A percentile compares a stretch with the other conserved stretches of the same genome.
phyloP scores from a whole-genome alignment of 1,140 invertebrate genomes.

The Temnothorax nylanderi region DNA sequence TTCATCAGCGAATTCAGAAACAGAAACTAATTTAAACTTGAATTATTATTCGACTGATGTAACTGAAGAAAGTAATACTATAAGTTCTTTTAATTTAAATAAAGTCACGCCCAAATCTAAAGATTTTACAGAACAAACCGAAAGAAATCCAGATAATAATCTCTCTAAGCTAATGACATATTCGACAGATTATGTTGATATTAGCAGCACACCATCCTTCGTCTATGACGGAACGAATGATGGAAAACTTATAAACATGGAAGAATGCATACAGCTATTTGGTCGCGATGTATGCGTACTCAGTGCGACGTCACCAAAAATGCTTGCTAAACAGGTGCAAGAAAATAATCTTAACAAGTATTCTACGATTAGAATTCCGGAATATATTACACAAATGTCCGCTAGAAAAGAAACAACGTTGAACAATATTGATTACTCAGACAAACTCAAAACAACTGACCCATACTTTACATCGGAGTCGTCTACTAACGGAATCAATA shows the following conservation, averaged over 20 bases:
- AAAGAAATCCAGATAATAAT: not conserved
- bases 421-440: not conserved
- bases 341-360: not conserved
- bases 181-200: not conserved
- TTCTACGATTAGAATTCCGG: conserved; percentile 20
- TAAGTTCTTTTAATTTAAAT: not conserved
- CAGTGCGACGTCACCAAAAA: not conserved
- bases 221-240: not conserved
- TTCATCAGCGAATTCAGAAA: not conserved
- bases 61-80: not conserved
- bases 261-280: conserved; percentile 72
- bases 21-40: not conserved
- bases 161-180: not conserved
- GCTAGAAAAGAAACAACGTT: not conserved
- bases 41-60: not conserved
- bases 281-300: conserved; percentile 62
- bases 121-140: not conserved
- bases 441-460: not conserved
- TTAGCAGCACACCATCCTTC: not conserved
- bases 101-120: not conserved
- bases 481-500: not conserved
- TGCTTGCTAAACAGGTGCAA: not conserved
- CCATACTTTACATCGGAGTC: not conserved
- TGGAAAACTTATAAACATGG: conserved; percentile 47
- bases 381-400: conserved; percentile 19